These are phyloP conservation scores for Cordilura impudica DNA, from an alignment of 2,888 invertebrate genomes.

Conservation along the genomic window DNA sequence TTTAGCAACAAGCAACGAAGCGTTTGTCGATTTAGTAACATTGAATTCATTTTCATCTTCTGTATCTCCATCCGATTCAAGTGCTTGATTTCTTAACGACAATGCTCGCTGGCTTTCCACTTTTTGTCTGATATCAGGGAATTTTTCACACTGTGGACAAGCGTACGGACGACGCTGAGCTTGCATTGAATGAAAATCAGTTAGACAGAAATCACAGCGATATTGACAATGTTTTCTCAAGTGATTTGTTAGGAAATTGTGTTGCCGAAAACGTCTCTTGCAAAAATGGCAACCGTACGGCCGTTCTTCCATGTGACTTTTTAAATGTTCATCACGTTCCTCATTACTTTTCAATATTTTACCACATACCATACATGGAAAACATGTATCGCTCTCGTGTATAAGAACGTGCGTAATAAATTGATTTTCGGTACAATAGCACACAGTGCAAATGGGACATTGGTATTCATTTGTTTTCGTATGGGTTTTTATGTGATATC, in stretches of 20 bases:
- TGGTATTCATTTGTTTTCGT: not conserved
- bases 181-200: conserved; percentile 64
- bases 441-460: conserved; percentile 78
- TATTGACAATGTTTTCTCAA: conserved; percentile 66
- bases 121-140: conserved; percentile 40
- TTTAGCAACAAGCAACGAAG: not conserved
- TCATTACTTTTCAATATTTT: conserved; percentile 62
- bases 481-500: not conserved
- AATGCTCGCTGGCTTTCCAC: conserved; percentile 6
- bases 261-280: conserved; percentile 65
- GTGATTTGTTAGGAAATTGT: conserved; percentile 67
- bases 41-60: not conserved
- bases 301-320: conserved; percentile 80
- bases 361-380: conserved; percentile 67
- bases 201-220: conserved; percentile 66
- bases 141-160: conserved; percentile 61
- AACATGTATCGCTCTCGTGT: conserved; percentile 63
- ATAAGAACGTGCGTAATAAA: conserved; percentile 65
- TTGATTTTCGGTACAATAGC: conserved; percentile 69
- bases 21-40: too few relatives aligned
- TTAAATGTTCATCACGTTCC: conserved; percentile 70
- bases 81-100: not conserved
- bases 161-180: conserved; percentile 65
- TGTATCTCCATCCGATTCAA: not conserved
- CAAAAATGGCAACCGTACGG: conserved; percentile 76